These are phyloP conservation scores for Apamea monoglypha DNA, from an alignment of 2,888 invertebrate species.

Conservation along the genomic window DNA sequence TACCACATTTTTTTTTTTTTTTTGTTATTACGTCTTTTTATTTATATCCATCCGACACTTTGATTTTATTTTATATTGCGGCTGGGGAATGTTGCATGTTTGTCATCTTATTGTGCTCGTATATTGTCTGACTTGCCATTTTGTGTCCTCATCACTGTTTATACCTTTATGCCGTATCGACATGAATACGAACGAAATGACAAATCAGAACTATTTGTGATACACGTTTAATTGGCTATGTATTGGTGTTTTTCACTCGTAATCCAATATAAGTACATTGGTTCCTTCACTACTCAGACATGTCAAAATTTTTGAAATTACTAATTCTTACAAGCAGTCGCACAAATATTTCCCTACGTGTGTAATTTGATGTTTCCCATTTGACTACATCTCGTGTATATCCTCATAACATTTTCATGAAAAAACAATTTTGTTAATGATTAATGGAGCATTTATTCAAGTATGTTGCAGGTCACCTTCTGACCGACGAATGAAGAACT, in stretches of 20 bases:
- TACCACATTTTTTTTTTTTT: conserved; percentile 78
- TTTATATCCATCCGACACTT: conserved; percentile 88
- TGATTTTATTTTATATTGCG: conserved; percentile 85
- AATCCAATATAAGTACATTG: conserved; percentile 71
- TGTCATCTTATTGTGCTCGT: conserved; percentile 75
- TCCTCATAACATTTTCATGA: conserved; percentile 43
- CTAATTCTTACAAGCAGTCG: conserved; percentile 53
- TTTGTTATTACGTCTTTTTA: conserved; percentile 76
- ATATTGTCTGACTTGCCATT: conserved; percentile 76
- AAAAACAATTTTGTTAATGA: conserved; percentile 43
- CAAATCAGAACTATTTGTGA: conserved; percentile 69
- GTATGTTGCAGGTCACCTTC: conserved; percentile 85
- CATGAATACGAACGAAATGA: conserved; percentile 63
- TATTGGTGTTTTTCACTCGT: conserved; percentile 67
- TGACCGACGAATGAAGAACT: conserved; percentile 77
- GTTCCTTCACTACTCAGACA: conserved; percentile 65
- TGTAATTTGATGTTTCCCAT: conserved; percentile 50
- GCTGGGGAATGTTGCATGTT: conserved; percentile 90
- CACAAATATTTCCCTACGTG: conserved; percentile 56
- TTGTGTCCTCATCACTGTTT: conserved; percentile 53
- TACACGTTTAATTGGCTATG: conserved; percentile 75
- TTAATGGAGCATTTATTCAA: conserved; percentile 66
- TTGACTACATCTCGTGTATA: conserved; percentile 43
- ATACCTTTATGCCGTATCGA: conserved; percentile 25
- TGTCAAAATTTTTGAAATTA: conserved; percentile 57